These are phyloP conservation scores for Girardinus metallicus DNA, from an alignment of 2,797 vertebrate species.

Conservation along the genomic window DNA sequence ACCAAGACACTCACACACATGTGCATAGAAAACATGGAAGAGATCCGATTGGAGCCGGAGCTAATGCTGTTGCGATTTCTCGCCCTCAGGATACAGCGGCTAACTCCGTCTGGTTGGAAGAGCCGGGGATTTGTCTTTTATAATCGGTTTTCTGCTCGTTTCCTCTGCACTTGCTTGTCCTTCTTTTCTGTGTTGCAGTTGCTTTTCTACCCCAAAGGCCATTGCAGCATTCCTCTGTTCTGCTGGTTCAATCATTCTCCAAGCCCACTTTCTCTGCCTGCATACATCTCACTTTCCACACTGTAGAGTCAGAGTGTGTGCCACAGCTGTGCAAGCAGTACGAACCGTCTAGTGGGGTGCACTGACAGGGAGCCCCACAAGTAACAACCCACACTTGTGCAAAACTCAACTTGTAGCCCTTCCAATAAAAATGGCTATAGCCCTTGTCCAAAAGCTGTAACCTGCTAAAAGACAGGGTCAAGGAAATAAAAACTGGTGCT, in stretches of 20 bases:
- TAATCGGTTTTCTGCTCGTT: conserved; percentile 65
- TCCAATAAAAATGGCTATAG: background rate
- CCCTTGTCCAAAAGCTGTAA: background rate
- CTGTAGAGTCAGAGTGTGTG: conserved; percentile 42
- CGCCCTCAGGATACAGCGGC: conserved; percentile 50
- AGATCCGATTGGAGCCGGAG: conserved; percentile 55
- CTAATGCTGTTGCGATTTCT: conserved; percentile 50
- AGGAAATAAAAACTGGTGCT: background rate
- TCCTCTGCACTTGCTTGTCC: conserved; percentile 48
- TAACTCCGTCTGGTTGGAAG: conserved; percentile 52
- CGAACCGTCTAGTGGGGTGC: conserved; percentile 51
- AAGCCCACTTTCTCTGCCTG: conserved; percentile 4
- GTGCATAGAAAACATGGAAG: conserved; percentile 22
- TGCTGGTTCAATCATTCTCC: conserved; percentile 34
- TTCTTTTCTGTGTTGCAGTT: conserved; percentile 44
- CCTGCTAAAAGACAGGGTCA: background rate
- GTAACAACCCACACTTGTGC: conserved; percentile 26
- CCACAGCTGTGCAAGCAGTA: conserved; percentile 64
- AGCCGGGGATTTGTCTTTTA: conserved; percentile 63
- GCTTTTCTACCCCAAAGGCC: conserved; percentile 56
- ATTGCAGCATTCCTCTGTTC: conserved; percentile 55
- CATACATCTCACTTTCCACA: conserved; percentile 24
- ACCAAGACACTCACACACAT: conserved; percentile 32
- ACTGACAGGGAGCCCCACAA: conserved; percentile 45
- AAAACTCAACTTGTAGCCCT: conserved; percentile 9